Percentiles rank a stretch among this genome's conserved stretches.
These are phyloP conservation scores for Mactra quadrangularis DNA, from an alignment of 1,140 invertebrate species.

Conservation along the genomic window DNA sequence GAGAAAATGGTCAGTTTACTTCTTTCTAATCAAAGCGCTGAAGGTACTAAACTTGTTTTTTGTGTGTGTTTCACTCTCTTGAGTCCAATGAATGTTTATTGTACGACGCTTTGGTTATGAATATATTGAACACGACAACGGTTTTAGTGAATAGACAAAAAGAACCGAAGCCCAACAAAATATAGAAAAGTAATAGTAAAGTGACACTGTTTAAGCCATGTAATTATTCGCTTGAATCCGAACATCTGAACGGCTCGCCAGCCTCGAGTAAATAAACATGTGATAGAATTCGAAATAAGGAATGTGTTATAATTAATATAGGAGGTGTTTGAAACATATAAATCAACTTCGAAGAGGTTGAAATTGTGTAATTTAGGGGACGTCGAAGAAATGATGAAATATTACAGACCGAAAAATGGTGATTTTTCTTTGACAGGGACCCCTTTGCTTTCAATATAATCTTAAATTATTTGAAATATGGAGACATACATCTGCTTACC, in stretches of 20 bases:
- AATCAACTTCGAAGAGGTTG: slow-evolving; percentile 74
- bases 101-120: no score
- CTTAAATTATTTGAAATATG: slow-evolving; percentile 79
- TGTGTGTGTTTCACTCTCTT: no score
- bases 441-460: slow-evolving; percentile 76
- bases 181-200: no score
- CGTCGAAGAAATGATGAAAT: slow-evolving; percentile 72
- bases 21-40: no score
- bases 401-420: slow-evolving; percentile 88
- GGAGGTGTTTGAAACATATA: slow-evolving; percentile 80
- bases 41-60: no score
- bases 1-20: no score
- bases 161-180: no score
- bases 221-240: no score
- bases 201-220: no score
- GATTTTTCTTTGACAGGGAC: slow-evolving; percentile 81
- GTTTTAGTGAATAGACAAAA: no score
- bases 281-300: slow-evolving; percentile 55
- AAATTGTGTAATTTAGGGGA: slow-evolving; percentile 73
- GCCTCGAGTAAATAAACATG: slow-evolving; percentile 84
- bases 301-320: slow-evolving; percentile 78
- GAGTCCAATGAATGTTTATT: no score
- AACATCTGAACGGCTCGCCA: slow-evolving; percentile 25
- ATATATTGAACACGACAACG: no score
- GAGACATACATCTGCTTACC: slow-evolving; percentile 80